These are phyloP conservation scores for Pomatostomus ruficeps DNA, from an alignment of 2,113 vertebrate genomes.

Conservation along the genomic window DNA sequence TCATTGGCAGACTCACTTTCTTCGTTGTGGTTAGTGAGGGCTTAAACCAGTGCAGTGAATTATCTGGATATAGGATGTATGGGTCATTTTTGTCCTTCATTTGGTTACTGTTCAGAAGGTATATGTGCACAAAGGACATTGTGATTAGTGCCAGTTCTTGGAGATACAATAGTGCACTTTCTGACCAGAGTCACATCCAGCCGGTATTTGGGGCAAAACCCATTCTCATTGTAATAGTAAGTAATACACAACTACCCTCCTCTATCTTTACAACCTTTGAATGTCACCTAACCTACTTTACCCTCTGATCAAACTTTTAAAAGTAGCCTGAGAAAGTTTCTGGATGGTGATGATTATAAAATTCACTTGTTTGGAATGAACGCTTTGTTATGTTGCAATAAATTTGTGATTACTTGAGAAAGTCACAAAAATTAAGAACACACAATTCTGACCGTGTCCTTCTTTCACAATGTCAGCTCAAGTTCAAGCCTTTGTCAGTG, in stretches of 20 bases:
- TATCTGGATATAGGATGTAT: neutral
- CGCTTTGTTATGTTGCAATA: neutral
- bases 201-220: neutral
- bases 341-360: neutral
- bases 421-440: neutral
- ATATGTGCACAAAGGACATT: neutral
- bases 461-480: neutral
- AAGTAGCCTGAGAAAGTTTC: neutral
- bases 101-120: neutral
- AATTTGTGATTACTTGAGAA: neutral
- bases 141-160: neutral
- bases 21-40: neutral
- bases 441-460: neutral
- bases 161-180: neutral
- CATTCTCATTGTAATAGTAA: neutral
- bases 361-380: neutral
- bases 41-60: neutral
- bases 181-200: neutral
- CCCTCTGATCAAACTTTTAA: neutral
- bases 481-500: neutral
- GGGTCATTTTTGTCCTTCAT: neutral
- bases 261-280: neutral
- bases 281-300: neutral
- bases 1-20: neutral
- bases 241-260: neutral